Base-by-base conservation (phyloP, 2,113 vertebrate genomes). In the Lota lota region DNA sequence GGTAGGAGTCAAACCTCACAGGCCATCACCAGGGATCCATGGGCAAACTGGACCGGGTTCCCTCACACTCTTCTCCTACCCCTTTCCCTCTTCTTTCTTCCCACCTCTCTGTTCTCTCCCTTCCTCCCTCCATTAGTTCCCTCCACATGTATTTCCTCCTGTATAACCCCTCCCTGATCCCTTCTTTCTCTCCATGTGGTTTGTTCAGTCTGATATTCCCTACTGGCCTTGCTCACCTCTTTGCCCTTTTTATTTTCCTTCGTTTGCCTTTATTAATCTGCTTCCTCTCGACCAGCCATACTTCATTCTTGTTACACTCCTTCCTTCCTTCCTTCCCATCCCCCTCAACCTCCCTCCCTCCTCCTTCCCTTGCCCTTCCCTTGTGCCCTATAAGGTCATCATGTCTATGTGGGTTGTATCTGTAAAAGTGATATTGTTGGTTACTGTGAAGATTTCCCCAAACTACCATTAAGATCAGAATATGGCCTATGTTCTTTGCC, bases 1-100 rank as follows among this genome's bases (percentile, higher is more conserved):
- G 68, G 79, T 64, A 15, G 57, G 72, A 75, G 85, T 79, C 83
- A 81, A 66, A 79, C 59, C 79, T 79, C 70, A 70, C 63, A 72
- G 79, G 73, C 87, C 86, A 79, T 54, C n/a, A 21, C 63, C 68
- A 72, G 67, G 40, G 18, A 56, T 56, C 53, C 78, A 67, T 33
- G 68, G 47, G 66, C n/a, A 7, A 1, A 69, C 40, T 60, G 2
- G 19, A 36, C 60, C 69, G 61, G 64, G 53, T 5, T 63, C 22
- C 51, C 50, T 21, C 63, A 53, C 8, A 67, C 73, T 62, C 57
- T 4, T 51, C 28, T 24, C 24, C 61, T 33, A 5, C 61, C 6
- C 22, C 61, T 18, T n/a, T 21, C 12, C 15, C 19, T 50, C 0
- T 5, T 62, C 24, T 63, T 22, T 0, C 28, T 33, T 33, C 7